Evolutionary conservation across 2,797 vertebrate species (phyloP).

Genomic region (Protosalanx chinensis): DNA sequence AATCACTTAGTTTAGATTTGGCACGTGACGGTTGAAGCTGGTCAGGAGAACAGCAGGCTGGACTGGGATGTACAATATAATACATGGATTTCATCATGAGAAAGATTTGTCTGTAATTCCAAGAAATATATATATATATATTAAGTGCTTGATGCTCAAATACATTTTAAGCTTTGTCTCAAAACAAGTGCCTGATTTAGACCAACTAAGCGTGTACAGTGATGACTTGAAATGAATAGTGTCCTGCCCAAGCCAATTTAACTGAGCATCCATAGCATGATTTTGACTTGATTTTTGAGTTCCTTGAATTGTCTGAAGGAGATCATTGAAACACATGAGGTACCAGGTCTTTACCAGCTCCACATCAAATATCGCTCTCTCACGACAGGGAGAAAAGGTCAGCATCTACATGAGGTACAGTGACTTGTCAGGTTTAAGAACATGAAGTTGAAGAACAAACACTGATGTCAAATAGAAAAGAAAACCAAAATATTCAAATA

Average conservation of each 20-base stretch:
- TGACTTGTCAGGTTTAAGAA: slow-evolving; percentile 86
- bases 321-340: slow-evolving; percentile 63
- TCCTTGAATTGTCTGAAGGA: slow-evolving; percentile 39
- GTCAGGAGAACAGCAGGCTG: slow-evolving; percentile 44
- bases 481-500: slow-evolving; percentile 79
- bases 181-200: slow-evolving; percentile 51
- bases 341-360: slow-evolving; percentile 62
- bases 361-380: slow-evolving; percentile 70
- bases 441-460: slow-evolving; percentile 77
- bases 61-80: slow-evolving; percentile 47
- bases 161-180: slow-evolving; percentile 16
- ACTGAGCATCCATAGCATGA: slow-evolving; percentile 5
- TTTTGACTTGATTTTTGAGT: slow-evolving; percentile 22
- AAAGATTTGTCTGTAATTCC: slow-evolving; percentile 31
- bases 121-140: slow-evolving; percentile 16
- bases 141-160: slow-evolving; percentile 66
- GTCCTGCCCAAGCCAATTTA: slow-evolving; percentile 24
- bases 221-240: not conserved
- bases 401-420: slow-evolving; percentile 88
- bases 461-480: slow-evolving; percentile 61
- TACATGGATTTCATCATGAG: slow-evolving; percentile 43
- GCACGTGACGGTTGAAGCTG: slow-evolving; percentile 37
- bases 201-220: slow-evolving; percentile 15
- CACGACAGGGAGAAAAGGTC: slow-evolving; percentile 73
- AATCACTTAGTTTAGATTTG: slow-evolving; percentile 43